phyloP scores from a whole-genome alignment of 2,113 vertebrate species.

The Scytalopus superciliaris region DNA sequence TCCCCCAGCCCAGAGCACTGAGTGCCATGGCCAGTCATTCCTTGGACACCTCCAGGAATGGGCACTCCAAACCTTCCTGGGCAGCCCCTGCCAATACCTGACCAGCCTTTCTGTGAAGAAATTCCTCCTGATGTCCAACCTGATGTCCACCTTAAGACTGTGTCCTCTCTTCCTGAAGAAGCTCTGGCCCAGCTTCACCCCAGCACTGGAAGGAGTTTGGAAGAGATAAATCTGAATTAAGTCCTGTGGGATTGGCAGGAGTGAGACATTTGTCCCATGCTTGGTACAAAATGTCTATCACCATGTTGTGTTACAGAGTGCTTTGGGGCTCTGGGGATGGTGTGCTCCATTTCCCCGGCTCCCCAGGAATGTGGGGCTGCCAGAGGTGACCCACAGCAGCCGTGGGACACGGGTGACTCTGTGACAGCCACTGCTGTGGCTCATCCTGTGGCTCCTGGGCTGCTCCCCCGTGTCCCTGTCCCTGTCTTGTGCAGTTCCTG shows the following conservation, averaged over 20 bases:
- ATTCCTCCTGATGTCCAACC: background rate
- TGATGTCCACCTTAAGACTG: background rate
- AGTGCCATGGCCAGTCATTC: background rate
- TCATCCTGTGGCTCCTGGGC: background rate
- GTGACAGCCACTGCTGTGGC: background rate
- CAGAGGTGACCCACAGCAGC: no score
- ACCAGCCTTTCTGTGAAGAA: background rate
- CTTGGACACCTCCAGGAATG: background rate
- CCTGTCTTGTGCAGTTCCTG: background rate
- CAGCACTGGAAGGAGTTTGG: background rate
- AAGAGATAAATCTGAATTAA: background rate
- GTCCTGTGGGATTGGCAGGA: background rate
- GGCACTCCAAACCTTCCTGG: background rate
- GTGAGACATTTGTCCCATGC: background rate
- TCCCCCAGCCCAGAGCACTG: background rate
- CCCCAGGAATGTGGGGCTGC: no score
- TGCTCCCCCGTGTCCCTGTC: background rate
- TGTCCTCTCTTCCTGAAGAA: background rate
- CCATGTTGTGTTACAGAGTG: background rate
- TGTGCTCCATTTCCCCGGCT: background rate
- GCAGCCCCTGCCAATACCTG: background rate
- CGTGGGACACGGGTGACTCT: background rate
- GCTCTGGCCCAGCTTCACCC: background rate
- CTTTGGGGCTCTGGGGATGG: background rate
- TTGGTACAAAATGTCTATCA: background rate